Base-by-base conservation (phyloP, 2,888 invertebrate species). In the Gastracanthus pulcherrimus region DNA sequence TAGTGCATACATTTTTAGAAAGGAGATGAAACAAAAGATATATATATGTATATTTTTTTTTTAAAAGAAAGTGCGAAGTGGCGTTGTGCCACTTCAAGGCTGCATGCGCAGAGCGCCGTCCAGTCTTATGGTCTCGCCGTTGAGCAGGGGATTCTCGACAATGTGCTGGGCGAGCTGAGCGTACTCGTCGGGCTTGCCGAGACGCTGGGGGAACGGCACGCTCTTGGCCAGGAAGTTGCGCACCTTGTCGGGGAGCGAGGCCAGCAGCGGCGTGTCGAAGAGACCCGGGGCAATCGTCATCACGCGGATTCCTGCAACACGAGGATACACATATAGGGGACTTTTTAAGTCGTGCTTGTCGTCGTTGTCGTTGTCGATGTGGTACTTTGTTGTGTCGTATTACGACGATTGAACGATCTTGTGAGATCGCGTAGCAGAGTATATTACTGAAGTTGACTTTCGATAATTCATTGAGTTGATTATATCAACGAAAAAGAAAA, bases 101-200 rank as follows among this genome's bases (percentile, higher is more conserved):
- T 93, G 93, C 94, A 94, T 93, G 87, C 94, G 92, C 6, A 94
- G 88, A 23, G 93, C 93, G 58, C 93, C 94, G 82, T 94, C 94
- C 11, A 94, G 87, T 70, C 94, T 92, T 84, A 94, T 94, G 1
- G 93, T 93, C 87, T 94, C 94, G 0, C 94, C 94, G 75, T 94
- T 94, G 26, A 94, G 89, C 91, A 94, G 90, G 0, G 93, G 92
- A 89, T 94, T 94, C 85, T 93, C 93, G 58, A 94, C 92, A 74
- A 94, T 93, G 62, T 92, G 90, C 84, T 94, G 93, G 0, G 92
- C 94, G 0, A 94, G 89, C 0, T 92, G 88, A 0, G 93, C 94
- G 67, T 91, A 94, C 84, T 94, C 94, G 0, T 92, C 90, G 0
- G 94, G 93, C 0, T 90, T 86, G 0, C 94, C 94, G 2, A 94